Evolutionary conservation across 1,140 invertebrate species (phyloP).

Genomic region (Platyscapa corneri): DNA sequence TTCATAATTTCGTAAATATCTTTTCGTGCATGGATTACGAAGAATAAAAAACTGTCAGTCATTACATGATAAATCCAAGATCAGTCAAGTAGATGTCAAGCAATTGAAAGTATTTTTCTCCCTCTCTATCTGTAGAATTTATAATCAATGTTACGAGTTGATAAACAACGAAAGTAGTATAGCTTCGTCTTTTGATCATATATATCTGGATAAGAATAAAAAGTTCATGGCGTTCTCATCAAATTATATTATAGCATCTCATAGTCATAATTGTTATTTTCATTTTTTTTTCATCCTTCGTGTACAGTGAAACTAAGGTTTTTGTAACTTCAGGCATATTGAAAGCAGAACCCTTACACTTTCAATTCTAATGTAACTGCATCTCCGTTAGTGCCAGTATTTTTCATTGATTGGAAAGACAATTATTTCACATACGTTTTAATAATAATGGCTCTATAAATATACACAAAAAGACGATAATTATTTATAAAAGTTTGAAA

Average conservation of each 20-base stretch:
- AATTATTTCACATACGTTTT: too few species aligned
- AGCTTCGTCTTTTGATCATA: neutral
- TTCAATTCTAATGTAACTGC: neutral
- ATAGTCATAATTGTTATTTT: neutral
- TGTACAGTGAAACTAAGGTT: neutral
- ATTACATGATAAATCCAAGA: neutral
- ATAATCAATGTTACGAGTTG: neutral
- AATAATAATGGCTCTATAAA: too few species aligned
- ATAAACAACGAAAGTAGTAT: neutral
- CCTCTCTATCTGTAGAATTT: neutral
- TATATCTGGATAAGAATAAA: conserved; percentile 49
- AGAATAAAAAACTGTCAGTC: conserved; percentile 21
- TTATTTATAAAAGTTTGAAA: too few species aligned
- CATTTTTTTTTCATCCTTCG: neutral
- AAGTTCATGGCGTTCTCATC: conserved; percentile 59
- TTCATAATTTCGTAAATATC: conserved; percentile 32
- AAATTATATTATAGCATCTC: conserved; percentile 32
- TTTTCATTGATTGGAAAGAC: too few species aligned
- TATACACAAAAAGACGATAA: too few species aligned
- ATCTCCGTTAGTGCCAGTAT: too few species aligned
- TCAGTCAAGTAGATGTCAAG: neutral
- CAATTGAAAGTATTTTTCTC: neutral
- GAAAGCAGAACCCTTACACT: neutral
- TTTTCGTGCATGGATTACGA: conserved; percentile 19
- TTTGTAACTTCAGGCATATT: neutral